Evolutionary conservation across 2,113 vertebrate species (phyloP).

Genomic region (Mystacornis crossleyi): DNA sequence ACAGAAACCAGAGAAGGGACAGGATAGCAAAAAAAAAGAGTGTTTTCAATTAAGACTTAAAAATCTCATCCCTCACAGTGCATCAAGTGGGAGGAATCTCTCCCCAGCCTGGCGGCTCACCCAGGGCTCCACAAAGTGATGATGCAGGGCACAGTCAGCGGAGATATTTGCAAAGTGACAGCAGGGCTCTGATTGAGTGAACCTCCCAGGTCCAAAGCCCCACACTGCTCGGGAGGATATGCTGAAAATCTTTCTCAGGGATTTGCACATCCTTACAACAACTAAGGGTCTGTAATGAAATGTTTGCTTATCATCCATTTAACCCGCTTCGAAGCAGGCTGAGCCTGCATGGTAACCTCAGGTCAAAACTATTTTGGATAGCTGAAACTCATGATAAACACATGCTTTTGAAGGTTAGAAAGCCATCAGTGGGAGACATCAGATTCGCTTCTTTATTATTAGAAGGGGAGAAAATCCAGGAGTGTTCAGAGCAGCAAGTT

Average conservation of each 20-base stretch:
- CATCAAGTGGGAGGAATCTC: constrained; percentile 25
- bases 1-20: not conserved
- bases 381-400: constrained; percentile 77
- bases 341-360: constrained; percentile 71
- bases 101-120: not conserved
- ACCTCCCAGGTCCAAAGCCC: constrained; percentile 34
- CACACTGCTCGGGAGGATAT: not conserved
- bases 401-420: constrained; percentile 72
- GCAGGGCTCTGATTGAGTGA: constrained; percentile 65
- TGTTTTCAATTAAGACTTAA: constrained; percentile 50
- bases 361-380: constrained; percentile 81
- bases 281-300: constrained; percentile 69
- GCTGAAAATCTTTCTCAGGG: constrained; percentile 73
- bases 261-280: constrained; percentile 69
- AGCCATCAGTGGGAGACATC: constrained; percentile 69
- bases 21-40: not conserved
- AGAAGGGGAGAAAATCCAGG: constrained; percentile 51
- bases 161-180: constrained; percentile 51
- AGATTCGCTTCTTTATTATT: constrained; percentile 72
- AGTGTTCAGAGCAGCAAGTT: constrained; percentile 50
- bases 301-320: constrained; percentile 77
- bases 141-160: not conserved
- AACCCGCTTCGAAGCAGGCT: constrained; percentile 66
- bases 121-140: constrained; percentile 1
- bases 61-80: not conserved